Conservation (phyloP, 2,888 invertebrate species). For the Callinectes sapidus region DNA sequence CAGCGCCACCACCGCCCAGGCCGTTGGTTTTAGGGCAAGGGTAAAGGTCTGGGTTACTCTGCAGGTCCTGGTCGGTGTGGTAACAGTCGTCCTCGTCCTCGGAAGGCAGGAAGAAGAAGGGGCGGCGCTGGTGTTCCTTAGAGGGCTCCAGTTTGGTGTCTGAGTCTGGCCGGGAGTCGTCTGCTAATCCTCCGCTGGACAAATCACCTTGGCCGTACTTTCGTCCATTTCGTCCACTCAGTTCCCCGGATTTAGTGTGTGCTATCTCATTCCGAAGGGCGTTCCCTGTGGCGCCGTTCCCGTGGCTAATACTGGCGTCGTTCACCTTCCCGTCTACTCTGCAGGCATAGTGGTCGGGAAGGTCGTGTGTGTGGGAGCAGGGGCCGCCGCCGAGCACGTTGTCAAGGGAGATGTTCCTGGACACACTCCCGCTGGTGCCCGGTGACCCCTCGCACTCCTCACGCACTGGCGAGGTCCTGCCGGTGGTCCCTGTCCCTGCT, state of each 20-base stretch:
- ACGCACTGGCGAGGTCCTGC: neutral
- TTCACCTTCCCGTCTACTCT: conserved; percentile 32
- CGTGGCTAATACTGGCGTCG: conserved; percentile 34
- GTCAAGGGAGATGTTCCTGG: conserved; percentile 17
- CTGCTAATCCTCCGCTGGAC: conserved; percentile 17
- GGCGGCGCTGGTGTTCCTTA: conserved; percentile 45
- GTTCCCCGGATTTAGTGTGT: neutral
- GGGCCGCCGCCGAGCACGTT: conserved; percentile 53
- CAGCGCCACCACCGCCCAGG: neutral
- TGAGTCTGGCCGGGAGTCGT: neutral
- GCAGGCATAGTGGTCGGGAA: conserved; percentile 36
- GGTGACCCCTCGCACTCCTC: neutral
- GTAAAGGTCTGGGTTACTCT: conserved; percentile 57
- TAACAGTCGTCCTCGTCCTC: conserved; percentile 63
- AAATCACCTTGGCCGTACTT: conserved; percentile 47
- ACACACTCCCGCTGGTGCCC: neutral
- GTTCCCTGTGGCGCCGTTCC: neutral
- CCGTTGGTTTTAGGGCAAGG: conserved; percentile 53
- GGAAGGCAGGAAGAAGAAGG: conserved; percentile 66
- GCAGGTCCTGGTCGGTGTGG: conserved; percentile 45
- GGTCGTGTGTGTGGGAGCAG: conserved; percentile 57
- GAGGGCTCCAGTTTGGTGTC: conserved; percentile 57
- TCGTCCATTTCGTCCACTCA: conserved; percentile 42
- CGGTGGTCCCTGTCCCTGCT: neutral
- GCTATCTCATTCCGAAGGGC: conserved; percentile 49